Percentiles rank a stretch among this genome's conserved stretches.
These are phyloP conservation scores for Microcebus ravelobensis DNA, from an alignment of 2,113 vertebrate species.

Conservation along the genomic window DNA sequence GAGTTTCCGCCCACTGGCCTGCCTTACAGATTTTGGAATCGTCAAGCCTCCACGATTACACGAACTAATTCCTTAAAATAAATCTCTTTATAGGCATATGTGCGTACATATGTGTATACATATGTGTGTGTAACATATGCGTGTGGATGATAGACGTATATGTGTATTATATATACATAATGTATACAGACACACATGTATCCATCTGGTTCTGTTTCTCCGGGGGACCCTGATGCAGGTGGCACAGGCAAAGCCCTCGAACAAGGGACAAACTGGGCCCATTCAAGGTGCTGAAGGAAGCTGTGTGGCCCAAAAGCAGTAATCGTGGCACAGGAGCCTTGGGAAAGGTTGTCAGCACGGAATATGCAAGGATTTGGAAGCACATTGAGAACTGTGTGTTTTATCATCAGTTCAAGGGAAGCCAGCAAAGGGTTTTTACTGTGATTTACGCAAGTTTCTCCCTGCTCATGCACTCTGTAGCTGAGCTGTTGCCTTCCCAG, in stretches of 20 bases:
- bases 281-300: neutral
- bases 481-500: neutral
- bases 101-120: too few species aligned
- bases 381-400: neutral
- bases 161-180: neutral
- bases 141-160: neutral
- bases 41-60: neutral
- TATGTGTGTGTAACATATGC: too few species aligned
- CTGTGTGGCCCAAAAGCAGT: rapidly evolving
- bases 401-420: neutral
- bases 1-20: neutral
- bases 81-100: neutral
- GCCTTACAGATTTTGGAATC: neutral
- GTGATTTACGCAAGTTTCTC: neutral
- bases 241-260: neutral
- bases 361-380: neutral
- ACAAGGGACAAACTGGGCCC: neutral
- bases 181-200: too few species aligned
- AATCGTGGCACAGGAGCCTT: neutral
- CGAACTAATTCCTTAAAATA: neutral
- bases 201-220: neutral
- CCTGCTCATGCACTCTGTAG: neutral
- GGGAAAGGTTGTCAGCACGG: neutral
- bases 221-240: neutral
- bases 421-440: neutral